These are phyloP conservation scores for Folsomia manolachei DNA, from an alignment of 2,888 invertebrate species.

Conservation along the genomic window DNA sequence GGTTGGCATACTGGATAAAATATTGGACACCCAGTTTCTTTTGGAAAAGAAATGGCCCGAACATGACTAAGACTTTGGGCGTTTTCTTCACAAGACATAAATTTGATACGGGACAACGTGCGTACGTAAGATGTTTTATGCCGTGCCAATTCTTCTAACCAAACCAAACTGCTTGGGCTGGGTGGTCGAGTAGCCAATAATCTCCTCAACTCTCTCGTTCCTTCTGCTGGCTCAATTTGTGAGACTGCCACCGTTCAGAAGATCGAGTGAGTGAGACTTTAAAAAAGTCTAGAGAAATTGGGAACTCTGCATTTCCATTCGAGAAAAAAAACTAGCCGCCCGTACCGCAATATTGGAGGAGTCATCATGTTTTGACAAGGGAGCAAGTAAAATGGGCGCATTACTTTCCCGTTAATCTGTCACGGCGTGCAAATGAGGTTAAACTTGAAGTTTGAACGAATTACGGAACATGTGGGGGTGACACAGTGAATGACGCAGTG, in stretches of 20 bases:
- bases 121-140: slow-evolving; percentile 19
- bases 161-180: slow-evolving; percentile 8
- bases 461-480: no score
- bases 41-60: slow-evolving; percentile 5
- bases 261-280: not conserved
- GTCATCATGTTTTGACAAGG: no score
- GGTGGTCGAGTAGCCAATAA: not conserved
- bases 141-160: slow-evolving; percentile 11
- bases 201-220: not conserved
- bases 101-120: slow-evolving; percentile 19
- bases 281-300: not conserved
- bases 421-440: not conserved
- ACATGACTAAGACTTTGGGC: not conserved
- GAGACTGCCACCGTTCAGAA: no score
- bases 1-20: slow-evolving; percentile 16
- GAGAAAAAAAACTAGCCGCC: no score
- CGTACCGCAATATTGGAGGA: not conserved
- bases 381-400: no score
- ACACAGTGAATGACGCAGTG: no score
- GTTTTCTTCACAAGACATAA: slow-evolving; percentile 5
- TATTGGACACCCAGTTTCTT: slow-evolving; percentile 18
- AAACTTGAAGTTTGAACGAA: not conserved
- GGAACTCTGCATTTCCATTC: not conserved
- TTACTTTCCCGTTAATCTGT: not conserved
- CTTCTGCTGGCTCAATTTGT: slow-evolving; percentile 19